These are phyloP conservation scores for Mus caroli DNA, from an alignment of 2,797 vertebrate genomes.

Conservation along the genomic window DNA sequence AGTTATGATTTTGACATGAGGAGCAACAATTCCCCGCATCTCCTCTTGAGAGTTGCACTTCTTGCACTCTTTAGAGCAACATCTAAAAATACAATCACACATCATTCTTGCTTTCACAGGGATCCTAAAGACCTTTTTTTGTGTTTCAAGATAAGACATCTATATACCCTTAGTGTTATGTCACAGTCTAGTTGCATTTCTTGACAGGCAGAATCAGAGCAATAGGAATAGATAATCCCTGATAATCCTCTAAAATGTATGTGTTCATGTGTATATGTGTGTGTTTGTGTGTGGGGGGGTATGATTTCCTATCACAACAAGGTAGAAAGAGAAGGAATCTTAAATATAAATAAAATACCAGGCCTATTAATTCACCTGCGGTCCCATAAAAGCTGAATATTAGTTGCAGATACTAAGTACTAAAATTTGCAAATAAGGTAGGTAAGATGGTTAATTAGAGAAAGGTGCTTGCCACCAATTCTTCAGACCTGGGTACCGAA, in stretches of 20 bases:
- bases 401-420: neutral
- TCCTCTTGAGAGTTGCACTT: neutral
- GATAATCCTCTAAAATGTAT: neutral
- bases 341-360: neutral
- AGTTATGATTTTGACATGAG: neutral
- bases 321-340: neutral
- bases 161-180: neutral
- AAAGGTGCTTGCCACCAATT: neutral
- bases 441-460: neutral
- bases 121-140: neutral
- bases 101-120: neutral
- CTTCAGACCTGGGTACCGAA: neutral
- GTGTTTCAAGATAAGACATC: slow-evolving; percentile 7
- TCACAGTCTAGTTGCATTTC: slow-evolving; percentile 40
- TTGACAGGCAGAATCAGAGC: slow-evolving; percentile 25
- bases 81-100: neutral
- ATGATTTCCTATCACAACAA: neutral
- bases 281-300: neutral
- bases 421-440: neutral
- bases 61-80: neutral
- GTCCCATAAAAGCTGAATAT: neutral
- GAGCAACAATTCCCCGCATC: neutral
- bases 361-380: neutral
- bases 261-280: neutral
- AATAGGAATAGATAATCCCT: slow-evolving; percentile 16